These are phyloP conservation scores for Xestia rhomboidea DNA, from an alignment of 2,888 invertebrate genomes.

Conservation along the genomic window DNA sequence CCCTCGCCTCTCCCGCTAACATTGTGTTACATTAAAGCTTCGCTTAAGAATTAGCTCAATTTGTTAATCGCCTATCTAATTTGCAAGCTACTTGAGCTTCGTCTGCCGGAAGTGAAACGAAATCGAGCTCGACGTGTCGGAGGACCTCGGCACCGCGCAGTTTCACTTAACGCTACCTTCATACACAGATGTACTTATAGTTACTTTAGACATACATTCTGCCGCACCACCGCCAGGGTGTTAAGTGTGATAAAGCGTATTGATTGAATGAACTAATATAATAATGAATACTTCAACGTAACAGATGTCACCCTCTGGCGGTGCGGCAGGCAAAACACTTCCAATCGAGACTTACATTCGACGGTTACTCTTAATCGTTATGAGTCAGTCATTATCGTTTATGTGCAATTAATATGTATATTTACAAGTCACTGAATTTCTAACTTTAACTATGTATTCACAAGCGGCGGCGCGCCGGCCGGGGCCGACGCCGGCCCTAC, in stretches of 20 bases:
- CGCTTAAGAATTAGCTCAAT: conserved; percentile 87
- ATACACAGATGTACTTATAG: conserved; percentile 79
- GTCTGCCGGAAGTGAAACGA: conserved; percentile 76
- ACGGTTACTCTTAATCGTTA: conserved; percentile 81
- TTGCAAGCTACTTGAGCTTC: conserved; percentile 85
- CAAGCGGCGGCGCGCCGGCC: conserved; percentile 74
- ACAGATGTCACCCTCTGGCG: conserved; percentile 73
- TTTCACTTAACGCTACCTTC: conserved; percentile 78
- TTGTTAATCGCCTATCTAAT: conserved; percentile 90
- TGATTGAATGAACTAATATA: conserved; percentile 84
- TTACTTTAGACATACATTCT: conserved; percentile 82
- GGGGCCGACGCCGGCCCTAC: conserved; percentile 68
- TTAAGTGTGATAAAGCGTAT: conserved; percentile 87
- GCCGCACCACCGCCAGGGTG: conserved; percentile 77
- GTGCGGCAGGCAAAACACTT: conserved; percentile 77
- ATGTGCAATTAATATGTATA: conserved; percentile 84
- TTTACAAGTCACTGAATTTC: conserved; percentile 84
- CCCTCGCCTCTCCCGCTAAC: conserved; percentile 77
- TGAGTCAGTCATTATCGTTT: conserved; percentile 86
- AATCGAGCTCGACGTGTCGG: conserved; percentile 80
- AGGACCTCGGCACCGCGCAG: conserved; percentile 85
- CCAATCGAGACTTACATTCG: conserved; percentile 81
- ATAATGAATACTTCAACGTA: conserved; percentile 79
- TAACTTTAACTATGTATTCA: conserved; percentile 84
- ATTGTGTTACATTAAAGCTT: conserved; percentile 87